These are phyloP conservation scores for Lithophane semibrunnea DNA, from an alignment of 2,888 invertebrate species.

Conservation along the genomic window DNA sequence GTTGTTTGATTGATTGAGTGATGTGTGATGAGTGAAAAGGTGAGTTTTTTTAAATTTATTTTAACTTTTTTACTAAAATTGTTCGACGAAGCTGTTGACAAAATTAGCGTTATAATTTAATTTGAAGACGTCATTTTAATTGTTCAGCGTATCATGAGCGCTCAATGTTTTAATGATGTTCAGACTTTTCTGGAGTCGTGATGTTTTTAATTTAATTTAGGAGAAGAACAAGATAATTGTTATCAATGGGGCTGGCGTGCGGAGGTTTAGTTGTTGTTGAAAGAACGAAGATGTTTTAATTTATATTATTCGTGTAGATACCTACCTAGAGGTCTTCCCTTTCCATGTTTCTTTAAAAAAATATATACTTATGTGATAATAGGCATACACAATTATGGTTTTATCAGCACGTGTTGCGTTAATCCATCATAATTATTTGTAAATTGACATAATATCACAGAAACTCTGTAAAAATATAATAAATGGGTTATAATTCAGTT, in stretches of 20 bases:
- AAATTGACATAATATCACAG: background rate
- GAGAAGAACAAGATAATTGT: conserved; percentile 27
- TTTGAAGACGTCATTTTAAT: conserved; percentile 32
- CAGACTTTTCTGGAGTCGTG: conserved; percentile 10
- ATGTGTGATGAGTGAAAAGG: conserved; percentile 59
- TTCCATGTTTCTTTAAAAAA: background rate
- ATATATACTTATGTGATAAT: background rate
- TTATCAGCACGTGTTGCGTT: background rate
- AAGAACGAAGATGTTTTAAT: background rate
- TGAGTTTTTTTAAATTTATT: conserved; percentile 28
- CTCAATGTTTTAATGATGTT: conserved; percentile 32
- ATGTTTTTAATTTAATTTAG: conserved; percentile 39
- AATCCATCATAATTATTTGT: conserved; percentile 10
- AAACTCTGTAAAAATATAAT: too few relatives aligned
- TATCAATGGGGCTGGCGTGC: conserved; percentile 10
- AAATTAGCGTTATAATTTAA: conserved; percentile 28
- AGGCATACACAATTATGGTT: background rate
- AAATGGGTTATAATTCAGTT: background rate
- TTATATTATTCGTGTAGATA: background rate
- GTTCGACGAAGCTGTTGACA: background rate
- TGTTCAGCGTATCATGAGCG: conserved; percentile 18
- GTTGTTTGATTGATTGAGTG: conserved; percentile 57
- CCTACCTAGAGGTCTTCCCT: background rate
- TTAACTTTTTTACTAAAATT: background rate
- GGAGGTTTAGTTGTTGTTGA: background rate